phyloP scores from a whole-genome alignment of 1,140 invertebrate species.

The Drosophila carrolli region DNA sequence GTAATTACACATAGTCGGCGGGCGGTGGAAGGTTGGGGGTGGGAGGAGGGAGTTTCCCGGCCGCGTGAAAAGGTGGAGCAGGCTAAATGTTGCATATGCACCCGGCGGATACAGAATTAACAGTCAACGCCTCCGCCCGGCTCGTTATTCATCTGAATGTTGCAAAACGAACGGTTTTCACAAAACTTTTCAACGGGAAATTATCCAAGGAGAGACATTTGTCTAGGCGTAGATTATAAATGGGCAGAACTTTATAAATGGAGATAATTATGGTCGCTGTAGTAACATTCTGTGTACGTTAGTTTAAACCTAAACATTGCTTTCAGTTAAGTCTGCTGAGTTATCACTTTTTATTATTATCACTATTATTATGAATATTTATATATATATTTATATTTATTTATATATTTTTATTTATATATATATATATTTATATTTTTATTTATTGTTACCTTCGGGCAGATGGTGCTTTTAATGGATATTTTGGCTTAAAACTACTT shows the following conservation, averaged over 20 bases:
- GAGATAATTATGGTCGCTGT: slow-evolving; percentile 5
- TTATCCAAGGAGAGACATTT: slow-evolving; percentile 22
- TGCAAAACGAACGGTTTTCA: slow-evolving; percentile 48
- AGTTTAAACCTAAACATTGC: background rate
- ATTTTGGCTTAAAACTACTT: no score
- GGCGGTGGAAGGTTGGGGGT: slow-evolving; percentile 3
- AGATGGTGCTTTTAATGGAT: no score
- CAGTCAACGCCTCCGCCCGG: slow-evolving; percentile 57
- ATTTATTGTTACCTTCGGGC: no score
- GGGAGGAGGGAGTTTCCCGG: slow-evolving; percentile 28
- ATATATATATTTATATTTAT: no score
- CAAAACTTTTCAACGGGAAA: slow-evolving; percentile 26
- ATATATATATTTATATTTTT: no score
- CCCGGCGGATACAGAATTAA: slow-evolving; percentile 59
- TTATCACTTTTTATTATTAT: no score
- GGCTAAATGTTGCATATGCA: slow-evolving; percentile 76
- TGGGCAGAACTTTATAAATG: slow-evolving; percentile 18
- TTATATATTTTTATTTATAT: no score
- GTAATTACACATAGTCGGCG: slow-evolving; percentile 58
- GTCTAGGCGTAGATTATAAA: slow-evolving; percentile 18
- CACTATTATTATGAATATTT: no score
- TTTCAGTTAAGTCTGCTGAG: background rate
- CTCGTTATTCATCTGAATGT: slow-evolving; percentile 56
- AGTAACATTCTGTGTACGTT: background rate
- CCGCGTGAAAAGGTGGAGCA: slow-evolving; percentile 52